Conservation (phyloP, 2,797 vertebrate genomes). For the Xiphorhynchus erythropygius region DNA sequence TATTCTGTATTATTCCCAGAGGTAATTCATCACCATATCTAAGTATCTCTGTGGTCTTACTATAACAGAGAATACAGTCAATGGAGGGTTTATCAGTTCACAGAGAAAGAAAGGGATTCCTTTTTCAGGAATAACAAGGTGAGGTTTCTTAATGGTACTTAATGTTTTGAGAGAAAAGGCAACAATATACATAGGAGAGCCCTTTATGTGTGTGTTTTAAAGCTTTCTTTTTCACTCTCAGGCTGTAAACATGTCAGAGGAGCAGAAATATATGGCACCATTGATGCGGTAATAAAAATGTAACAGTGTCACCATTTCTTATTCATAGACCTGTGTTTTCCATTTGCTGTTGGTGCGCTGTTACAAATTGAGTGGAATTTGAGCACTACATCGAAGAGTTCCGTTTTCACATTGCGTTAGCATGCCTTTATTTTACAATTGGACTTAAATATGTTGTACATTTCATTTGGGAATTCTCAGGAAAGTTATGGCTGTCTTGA, state of each 20-base stretch:
- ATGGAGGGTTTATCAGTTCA: not conserved
- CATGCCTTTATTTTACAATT: slow-evolving; percentile 14
- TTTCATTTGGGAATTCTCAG: slow-evolving; percentile 36
- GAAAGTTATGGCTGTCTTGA: not conserved
- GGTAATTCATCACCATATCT: not conserved
- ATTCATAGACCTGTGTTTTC: not conserved
- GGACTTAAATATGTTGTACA: not conserved
- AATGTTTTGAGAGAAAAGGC: not conserved
- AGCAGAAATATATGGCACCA: not conserved
- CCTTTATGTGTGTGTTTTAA: not conserved
- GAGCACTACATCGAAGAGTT: not conserved
- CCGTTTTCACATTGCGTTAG: not conserved
- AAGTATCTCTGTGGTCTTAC: not conserved
- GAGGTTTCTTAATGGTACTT: not conserved
- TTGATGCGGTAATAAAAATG: not conserved
- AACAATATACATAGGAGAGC: not conserved
- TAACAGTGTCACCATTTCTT: not conserved
- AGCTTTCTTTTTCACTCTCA: not conserved
- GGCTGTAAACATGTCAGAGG: not conserved
- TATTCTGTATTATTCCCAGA: not conserved
- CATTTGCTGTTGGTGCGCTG: not conserved
- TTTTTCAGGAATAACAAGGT: not conserved
- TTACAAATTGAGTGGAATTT: not conserved
- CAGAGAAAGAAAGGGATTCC: not conserved
- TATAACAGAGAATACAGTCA: not conserved